Evolutionary conservation across 2,797 vertebrate species (phyloP), one percentile per base, ranked within the genome.

Genomic region (Xenentodon cancila): DNA sequence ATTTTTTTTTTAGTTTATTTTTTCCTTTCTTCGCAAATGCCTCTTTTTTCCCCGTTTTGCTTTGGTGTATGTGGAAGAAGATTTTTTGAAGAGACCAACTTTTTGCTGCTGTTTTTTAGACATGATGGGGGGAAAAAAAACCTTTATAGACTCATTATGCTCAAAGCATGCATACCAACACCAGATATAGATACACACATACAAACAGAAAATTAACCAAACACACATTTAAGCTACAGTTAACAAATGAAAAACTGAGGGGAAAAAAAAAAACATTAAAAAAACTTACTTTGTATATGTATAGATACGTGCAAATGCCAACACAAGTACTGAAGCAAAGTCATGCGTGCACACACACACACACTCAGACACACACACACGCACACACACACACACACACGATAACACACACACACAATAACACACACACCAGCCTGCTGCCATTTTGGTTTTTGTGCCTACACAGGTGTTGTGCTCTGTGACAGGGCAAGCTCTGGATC

Each of bases 371-470:
- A 89, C 54, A 90, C 75, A 89, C n/a, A n/a, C n/a, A n/a, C n/a
- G n/a, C n/a, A n/a, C n/a, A 25, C n/a, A n/a, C n/a, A n/a, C n/a
- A n/a, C n/a, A n/a, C n/a, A n/a, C n/a, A n/a, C n/a, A n/a, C n/a
- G 7, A 30, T 89, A 54, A 89, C 78, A 93, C 88, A 92, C 90
- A 92, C 92, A 92, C 92, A n/a, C n/a, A 30, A 30, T 89, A 54
- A 89, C 78, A 93, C 88, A 92, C 90, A 92, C 92, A 92, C 92
- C 92, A 96, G 95, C 95, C 91, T 92, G 94, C 89, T 94, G 95
- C 94, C 95, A 88, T 94, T 93, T 94, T 92, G 92, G 92, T 94
- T 95, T 93, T 92, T 90, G 94, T 95, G 94, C 94, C 94, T 94
- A 94, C 89, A 93, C 91, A 92, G 91, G 91, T 92, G 89, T 91